Conservation (phyloP, 2,888 invertebrate genomes). For the Drosophila kuntzei region DNA sequence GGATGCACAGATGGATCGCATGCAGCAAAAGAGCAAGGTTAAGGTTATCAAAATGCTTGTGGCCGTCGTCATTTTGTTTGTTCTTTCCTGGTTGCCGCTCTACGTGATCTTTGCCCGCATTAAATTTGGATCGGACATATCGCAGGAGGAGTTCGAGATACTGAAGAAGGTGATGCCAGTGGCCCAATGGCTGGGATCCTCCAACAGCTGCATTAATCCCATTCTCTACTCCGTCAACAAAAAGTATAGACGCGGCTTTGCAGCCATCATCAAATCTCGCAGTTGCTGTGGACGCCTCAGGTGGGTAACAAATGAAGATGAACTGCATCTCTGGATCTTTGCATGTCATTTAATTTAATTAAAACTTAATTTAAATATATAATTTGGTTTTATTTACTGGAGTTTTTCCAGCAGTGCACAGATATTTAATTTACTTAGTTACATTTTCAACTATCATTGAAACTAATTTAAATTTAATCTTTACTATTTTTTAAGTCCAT, state of each 20-base stretch:
- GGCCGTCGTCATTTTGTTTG: conserved; percentile 96
- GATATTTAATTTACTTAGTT: no score
- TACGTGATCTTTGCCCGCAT: conserved; percentile 95
- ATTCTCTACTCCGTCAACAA: conserved; percentile 97
- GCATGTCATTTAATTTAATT: no score
- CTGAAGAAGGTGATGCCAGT: conserved; percentile 93
- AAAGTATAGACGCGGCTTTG: conserved; percentile 95
- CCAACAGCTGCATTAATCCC: conserved; percentile 98
- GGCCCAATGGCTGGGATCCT: conserved; percentile 96
- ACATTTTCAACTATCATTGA: no score
- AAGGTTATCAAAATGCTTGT: conserved; percentile 98
- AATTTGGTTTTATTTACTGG: no score
- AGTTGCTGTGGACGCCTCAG: conserved; percentile 94
- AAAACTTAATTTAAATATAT: no score
- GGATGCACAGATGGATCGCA: conserved; percentile 95
- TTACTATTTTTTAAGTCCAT: no score
- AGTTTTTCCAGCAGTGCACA: no score
- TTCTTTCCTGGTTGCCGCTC: conserved; percentile 96
- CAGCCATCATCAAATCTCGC: conserved; percentile 93
- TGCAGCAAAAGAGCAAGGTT: conserved; percentile 97
- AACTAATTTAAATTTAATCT: no score
- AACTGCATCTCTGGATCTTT: no score
- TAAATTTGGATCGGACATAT: conserved; percentile 91
- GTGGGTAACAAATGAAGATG: conserved; percentile 47
- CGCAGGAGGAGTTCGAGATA: conserved; percentile 92